Evolutionary conservation across 2,797 vertebrate genomes (phyloP).

Genomic region (Ara ararauna): DNA sequence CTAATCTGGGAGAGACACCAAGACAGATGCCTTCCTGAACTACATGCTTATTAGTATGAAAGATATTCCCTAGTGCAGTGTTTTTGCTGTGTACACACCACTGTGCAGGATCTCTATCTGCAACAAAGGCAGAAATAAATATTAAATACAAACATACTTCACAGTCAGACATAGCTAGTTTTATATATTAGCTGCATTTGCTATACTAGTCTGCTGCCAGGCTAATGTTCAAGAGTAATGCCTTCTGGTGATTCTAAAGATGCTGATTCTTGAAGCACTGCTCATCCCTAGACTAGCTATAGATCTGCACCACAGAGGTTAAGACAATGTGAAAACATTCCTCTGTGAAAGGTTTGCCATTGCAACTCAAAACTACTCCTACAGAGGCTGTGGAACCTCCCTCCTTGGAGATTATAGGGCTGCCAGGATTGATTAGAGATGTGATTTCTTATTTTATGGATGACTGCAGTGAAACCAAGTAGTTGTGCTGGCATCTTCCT

Average conservation of each 20-base stretch:
- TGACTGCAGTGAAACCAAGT: background rate
- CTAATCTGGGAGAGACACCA: background rate
- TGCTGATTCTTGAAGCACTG: background rate
- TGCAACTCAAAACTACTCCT: background rate
- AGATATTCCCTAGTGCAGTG: background rate
- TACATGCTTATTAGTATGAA: background rate
- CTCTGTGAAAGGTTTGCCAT: background rate
- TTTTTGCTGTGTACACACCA: background rate
- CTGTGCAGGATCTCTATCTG: background rate
- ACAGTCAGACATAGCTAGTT: background rate
- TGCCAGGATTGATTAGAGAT: background rate
- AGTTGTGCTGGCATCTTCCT: background rate
- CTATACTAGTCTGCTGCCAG: background rate
- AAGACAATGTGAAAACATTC: background rate
- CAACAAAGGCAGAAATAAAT: background rate
- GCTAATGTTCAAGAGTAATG: background rate
- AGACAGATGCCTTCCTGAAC: background rate
- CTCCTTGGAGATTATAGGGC: background rate
- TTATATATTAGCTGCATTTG: background rate
- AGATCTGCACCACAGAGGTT: no score
- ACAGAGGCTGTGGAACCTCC: background rate
- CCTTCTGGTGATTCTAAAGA: background rate
- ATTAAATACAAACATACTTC: background rate
- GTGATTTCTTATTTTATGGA: background rate
- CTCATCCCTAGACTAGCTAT: background rate